Base-by-base conservation (phyloP, 1,140 invertebrate genomes). In the Planococcus citri region DNA sequence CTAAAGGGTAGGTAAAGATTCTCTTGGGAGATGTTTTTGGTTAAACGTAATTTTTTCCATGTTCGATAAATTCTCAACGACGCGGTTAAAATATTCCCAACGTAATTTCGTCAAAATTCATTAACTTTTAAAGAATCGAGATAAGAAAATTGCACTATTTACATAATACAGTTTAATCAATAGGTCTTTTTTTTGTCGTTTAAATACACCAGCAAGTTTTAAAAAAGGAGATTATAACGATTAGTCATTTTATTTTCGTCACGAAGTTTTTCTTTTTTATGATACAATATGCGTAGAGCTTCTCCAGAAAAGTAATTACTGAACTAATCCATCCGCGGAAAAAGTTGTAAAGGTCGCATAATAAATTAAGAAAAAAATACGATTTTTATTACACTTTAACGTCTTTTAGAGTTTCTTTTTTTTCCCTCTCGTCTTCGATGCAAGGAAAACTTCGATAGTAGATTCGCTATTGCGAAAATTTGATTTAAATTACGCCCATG, bases 291-390 rank as follows among this genome's bases (percentile, higher is more conserved):
- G 41, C 41, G 41, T 51, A 51, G n/a, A 17, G n/a, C 41, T 51
- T 14, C n/a, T 51, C 2, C 41, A 20, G n/a, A 51, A 51, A 51
- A 51, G 41, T 51, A 51, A 51, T 51, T 51, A 51, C 41, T 20
- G 41, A 51, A 51, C 41, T 51, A 20, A 51, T 51, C 41, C 41
- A 20, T 51, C 17, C 12, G 41, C n/a, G 6, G 41, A 20, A 20
- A 51, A 51, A 51, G 41, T 51, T 51, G 41, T 51, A 51, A 51
- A 51, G 41, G 41, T 51, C 41, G 41, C 41, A 20, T 51, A 51
- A 51, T 51, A 51, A 51, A 51, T 51, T 51, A 51, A 51, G 29
- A 51, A 51, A 51, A 51, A 51, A 17, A 51, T 51, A 51, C 41
- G 41, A 51, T 51, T 51, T 51, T 51, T 51, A 51, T 51, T 51